Evolutionary conservation across 1,140 invertebrate genomes (phyloP).

Genomic region (Drosophila tristis): DNA sequence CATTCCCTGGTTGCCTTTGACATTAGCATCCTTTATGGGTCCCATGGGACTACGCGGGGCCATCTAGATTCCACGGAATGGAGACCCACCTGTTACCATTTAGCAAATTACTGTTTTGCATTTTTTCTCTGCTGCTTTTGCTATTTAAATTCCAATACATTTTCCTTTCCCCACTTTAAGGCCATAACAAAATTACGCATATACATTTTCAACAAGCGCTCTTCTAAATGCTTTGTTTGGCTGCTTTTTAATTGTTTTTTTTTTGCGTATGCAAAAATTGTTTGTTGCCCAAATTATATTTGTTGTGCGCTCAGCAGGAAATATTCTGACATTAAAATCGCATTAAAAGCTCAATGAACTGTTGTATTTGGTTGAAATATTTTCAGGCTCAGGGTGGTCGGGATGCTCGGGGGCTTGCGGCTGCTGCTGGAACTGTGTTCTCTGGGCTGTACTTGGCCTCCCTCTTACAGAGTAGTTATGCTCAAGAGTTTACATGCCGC

Average conservation of each 20-base stretch:
- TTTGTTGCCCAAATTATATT: conserved; percentile 41
- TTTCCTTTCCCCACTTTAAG: conserved; percentile 34
- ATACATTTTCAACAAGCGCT: conserved; percentile 63
- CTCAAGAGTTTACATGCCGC: background rate
- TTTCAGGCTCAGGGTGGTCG: background rate
- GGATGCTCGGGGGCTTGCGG: conserved; percentile 17
- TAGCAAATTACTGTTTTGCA: background rate
- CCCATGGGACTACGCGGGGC: too few relatives aligned
- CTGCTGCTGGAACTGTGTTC: background rate
- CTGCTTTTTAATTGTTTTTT: conserved; percentile 65
- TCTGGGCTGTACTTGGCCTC: background rate
- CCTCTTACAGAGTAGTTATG: conserved; percentile 25
- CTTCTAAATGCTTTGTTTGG: conserved; percentile 41
- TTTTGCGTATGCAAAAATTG: conserved; percentile 48
- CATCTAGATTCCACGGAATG: too few relatives aligned
- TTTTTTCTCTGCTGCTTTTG: background rate
- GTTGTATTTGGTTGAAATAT: conserved; percentile 52
- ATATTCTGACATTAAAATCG: conserved; percentile 73
- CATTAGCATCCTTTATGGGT: too few relatives aligned
- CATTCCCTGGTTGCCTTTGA: too few relatives aligned
- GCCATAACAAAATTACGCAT: conserved; percentile 44
- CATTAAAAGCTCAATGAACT: conserved; percentile 80
- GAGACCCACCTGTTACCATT: too few relatives aligned
- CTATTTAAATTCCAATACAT: conserved; percentile 30
- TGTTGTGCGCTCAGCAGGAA: conserved; percentile 58